Percentiles rank a stretch among this genome's conserved stretches.
Conservation (phyloP, 2,888 invertebrate genomes). For the Hoplodrina blanda region DNA sequence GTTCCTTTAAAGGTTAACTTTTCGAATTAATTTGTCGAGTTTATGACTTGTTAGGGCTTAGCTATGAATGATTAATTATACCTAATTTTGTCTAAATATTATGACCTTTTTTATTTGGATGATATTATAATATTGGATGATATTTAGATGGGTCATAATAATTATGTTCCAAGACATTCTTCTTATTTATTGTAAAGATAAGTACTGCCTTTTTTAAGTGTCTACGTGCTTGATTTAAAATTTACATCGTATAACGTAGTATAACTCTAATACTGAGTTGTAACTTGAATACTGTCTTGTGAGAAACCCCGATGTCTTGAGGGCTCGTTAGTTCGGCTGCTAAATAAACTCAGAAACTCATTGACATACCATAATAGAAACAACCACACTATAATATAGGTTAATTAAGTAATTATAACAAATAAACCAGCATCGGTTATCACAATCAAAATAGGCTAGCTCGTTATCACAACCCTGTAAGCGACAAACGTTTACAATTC, state of each 20-base stretch:
- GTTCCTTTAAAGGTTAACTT: conserved; percentile 17
- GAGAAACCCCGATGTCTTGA: no score
- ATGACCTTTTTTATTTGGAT: not conserved
- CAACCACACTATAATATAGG: not conserved
- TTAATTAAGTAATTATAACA: not conserved
- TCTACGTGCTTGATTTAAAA: no score
- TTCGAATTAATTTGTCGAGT: conserved; percentile 37
- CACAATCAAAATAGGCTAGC: not conserved
- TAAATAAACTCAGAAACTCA: not conserved
- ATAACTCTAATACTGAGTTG: no score
- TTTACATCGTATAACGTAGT: no score
- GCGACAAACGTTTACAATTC: conserved; percentile 18
- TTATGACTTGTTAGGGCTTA: conserved; percentile 18
- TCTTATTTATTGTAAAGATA: no score
- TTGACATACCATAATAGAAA: not conserved
- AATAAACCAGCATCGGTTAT: not conserved
- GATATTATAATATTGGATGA: no score
- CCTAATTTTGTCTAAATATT: not conserved
- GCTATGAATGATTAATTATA: not conserved
- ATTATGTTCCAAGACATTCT: no score
- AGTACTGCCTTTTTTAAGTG: no score
- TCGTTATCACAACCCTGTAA: not conserved
- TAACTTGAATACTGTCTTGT: no score
- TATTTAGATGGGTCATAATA: no score
- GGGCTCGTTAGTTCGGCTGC: not conserved